phyloP scores from a whole-genome alignment of 2,888 invertebrate species.

The Celastrina argiolus region DNA sequence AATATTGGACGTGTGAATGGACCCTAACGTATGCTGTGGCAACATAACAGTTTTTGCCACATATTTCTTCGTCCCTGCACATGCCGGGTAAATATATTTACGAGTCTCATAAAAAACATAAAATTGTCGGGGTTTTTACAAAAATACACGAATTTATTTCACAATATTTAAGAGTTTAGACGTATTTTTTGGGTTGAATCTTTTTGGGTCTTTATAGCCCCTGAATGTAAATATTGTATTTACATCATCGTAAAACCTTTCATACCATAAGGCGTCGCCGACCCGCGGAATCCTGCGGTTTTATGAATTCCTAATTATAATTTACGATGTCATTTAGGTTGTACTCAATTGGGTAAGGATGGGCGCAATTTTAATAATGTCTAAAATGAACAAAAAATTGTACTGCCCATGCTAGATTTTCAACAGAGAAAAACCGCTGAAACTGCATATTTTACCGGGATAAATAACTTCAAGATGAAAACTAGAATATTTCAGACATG shows the following conservation, averaged over 20 bases:
- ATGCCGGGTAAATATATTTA: not conserved
- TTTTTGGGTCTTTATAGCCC: not conserved
- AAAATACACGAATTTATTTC: not conserved
- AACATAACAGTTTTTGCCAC: no score
- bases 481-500: no score
- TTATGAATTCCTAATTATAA: slow-evolving; percentile 15
- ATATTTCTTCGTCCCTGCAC: not conserved
- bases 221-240: slow-evolving; percentile 21
- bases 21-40: no score
- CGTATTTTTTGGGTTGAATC: not conserved
- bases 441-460: no score
- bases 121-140: not conserved
- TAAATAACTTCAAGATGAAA: no score
- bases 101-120: not conserved
- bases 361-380: not conserved
- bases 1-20: no score
- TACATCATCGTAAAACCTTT: slow-evolving; percentile 4
- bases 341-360: no score
- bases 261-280: slow-evolving; percentile 20
- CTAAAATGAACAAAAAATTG: no score
- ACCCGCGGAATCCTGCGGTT: slow-evolving; percentile 24
- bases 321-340: not conserved
- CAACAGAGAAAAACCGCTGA: no score
- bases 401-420: no score
- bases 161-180: not conserved